phyloP scores from a whole-genome alignment of 2,113 vertebrate genomes.

The Pelecanus crispus region DNA sequence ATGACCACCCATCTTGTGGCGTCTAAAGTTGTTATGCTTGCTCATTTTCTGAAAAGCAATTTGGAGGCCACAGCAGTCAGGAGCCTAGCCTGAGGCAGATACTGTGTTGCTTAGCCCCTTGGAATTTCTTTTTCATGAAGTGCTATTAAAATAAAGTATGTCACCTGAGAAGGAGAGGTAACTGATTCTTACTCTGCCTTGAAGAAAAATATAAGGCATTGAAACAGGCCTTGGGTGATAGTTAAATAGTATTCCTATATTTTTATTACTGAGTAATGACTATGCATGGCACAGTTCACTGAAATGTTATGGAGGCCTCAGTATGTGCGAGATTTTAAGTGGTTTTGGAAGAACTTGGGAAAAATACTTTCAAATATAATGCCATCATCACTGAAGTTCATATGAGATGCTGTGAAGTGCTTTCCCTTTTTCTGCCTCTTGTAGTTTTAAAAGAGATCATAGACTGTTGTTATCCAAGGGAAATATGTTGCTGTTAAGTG shows the following conservation, averaged over 20 bases:
- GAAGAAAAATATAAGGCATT: not conserved
- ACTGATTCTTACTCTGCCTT: not conserved
- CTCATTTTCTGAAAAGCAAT: conserved; percentile 60
- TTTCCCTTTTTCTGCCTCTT: not conserved
- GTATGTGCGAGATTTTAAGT: not conserved
- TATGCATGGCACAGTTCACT: not conserved
- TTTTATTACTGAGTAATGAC: not conserved
- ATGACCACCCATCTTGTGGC: not conserved
- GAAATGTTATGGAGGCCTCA: not conserved
- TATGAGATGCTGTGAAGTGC: not conserved
- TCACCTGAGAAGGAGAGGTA: not conserved
- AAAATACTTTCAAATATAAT: not conserved
- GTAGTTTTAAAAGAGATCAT: not conserved
- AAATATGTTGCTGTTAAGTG: not conserved
- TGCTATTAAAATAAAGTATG: not conserved
- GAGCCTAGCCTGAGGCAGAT: not conserved
- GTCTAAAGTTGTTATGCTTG: not conserved
- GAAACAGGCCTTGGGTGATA: not conserved
- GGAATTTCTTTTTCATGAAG: not conserved
- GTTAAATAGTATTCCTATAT: not conserved
- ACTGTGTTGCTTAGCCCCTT: not conserved
- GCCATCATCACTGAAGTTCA: not conserved
- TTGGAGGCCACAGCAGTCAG: not conserved
- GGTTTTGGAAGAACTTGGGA: not conserved
- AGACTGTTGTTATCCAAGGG: not conserved